Conservation (phyloP, 1,140 invertebrate species). For the Psix sp. region DNA sequence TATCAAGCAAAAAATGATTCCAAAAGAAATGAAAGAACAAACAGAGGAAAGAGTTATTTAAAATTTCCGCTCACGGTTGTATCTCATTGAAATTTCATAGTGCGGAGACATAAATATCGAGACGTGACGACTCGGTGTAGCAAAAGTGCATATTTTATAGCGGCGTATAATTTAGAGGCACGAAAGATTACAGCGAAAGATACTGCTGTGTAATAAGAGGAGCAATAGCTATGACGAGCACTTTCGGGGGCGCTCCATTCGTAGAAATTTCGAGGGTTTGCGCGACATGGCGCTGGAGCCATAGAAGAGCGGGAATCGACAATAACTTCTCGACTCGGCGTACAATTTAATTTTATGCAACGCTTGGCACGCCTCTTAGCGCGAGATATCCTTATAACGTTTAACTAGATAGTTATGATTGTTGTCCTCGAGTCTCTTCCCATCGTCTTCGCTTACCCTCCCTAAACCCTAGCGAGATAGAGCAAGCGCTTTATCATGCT, state of each 20-base stretch:
- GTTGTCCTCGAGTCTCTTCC: conserved; percentile 66
- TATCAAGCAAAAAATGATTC: not conserved
- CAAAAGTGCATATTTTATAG: conserved; percentile 57
- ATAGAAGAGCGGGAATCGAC: conserved; percentile 69
- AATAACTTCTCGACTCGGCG: conserved; percentile 76
- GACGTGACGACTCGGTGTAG: conserved; percentile 21
- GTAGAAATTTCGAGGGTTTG: conserved; percentile 67
- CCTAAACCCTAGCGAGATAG: conserved; percentile 29
- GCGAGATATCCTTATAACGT: conserved; percentile 76
- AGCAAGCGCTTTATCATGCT: conserved; percentile 16
- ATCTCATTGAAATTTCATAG: conserved; percentile 49
- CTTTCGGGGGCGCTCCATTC: conserved; percentile 33
- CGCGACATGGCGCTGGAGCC: conserved; percentile 60
- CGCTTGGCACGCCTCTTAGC: conserved; percentile 77
- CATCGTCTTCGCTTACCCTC: conserved; percentile 44
- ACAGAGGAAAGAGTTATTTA: conserved; percentile 10
- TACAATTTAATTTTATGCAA: conserved; percentile 78
- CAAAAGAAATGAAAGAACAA: conserved; percentile 7
- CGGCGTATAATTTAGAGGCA: conserved; percentile 50
- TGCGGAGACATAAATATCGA: conserved; percentile 45
- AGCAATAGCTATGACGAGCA: conserved; percentile 41
- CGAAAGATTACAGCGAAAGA: conserved; percentile 58
- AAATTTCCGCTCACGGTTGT: conserved; percentile 32
- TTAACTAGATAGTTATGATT: conserved; percentile 76
- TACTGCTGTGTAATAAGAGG: conserved; percentile 58